Evolutionary conservation across 2,797 vertebrate species (phyloP).

Genomic region (Sebastiscus albofasciatus): DNA sequence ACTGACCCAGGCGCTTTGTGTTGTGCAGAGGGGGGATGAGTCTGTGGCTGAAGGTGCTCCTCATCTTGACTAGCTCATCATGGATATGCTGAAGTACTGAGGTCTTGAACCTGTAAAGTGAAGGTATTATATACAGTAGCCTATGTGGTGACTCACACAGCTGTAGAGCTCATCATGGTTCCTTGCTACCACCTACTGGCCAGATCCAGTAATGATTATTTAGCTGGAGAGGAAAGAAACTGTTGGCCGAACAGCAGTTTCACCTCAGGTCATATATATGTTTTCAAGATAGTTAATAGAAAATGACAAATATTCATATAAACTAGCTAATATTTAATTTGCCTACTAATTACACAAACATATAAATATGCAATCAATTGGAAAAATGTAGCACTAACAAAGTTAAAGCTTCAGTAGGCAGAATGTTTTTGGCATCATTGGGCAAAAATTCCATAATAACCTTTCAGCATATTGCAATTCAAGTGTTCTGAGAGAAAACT

Average conservation of each 20-base stretch:
- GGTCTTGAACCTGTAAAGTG: background rate
- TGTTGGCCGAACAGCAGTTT: fast-evolving
- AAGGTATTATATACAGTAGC: background rate
- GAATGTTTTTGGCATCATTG: no score
- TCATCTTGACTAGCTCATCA: no score
- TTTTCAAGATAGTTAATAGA: background rate
- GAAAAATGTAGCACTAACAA: background rate
- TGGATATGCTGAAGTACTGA: background rate
- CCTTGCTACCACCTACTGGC: constrained; percentile 8
- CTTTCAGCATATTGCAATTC: no score
- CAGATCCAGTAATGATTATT: background rate
- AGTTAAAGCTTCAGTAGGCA: background rate
- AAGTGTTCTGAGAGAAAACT: no score
- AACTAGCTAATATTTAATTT: background rate
- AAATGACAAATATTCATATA: background rate
- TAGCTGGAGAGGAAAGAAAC: background rate
- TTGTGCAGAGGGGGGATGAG: no score
- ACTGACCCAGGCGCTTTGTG: no score
- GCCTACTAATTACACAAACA: background rate
- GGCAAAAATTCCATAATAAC: no score
- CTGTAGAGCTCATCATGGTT: background rate
- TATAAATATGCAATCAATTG: background rate
- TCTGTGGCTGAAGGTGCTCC: no score
- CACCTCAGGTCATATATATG: background rate
- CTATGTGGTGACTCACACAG: background rate